Evolutionary conservation across 1,140 invertebrate species (phyloP).

Genomic region (Augochlora pura): DNA sequence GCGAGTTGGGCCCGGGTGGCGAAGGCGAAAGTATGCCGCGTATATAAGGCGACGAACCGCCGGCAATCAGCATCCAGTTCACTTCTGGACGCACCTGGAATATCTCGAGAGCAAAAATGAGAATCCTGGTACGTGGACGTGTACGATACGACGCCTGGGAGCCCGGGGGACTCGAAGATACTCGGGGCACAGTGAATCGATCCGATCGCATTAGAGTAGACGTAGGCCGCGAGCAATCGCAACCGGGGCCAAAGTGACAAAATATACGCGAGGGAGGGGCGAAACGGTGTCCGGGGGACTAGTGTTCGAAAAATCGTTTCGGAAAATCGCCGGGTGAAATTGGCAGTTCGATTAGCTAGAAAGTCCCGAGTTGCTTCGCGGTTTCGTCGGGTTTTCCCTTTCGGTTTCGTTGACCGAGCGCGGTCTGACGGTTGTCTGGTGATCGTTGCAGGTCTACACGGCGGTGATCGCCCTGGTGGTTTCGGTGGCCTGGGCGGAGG

Average conservation of each 20-base stretch:
- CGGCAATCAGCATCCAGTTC: constrained; percentile 86
- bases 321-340: too few relatives aligned
- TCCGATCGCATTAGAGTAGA: too few relatives aligned
- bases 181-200: too few relatives aligned
- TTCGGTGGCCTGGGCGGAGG: constrained; percentile 83
- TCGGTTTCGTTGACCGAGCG: not conserved
- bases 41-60: constrained; percentile 83
- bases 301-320: not conserved
- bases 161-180: too few relatives aligned
- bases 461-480: constrained; percentile 87
- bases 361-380: not conserved
- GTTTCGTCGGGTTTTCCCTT: not conserved
- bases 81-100: constrained; percentile 84
- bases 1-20: constrained; percentile 65
- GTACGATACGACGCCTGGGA: too few relatives aligned
- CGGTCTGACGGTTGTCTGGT: constrained; percentile 15
- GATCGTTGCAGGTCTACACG: constrained; percentile 83
- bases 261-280: too few relatives aligned
- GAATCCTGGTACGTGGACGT: constrained; percentile 76
- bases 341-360: not conserved
- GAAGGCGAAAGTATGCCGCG: constrained; percentile 81
- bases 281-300: too few relatives aligned
- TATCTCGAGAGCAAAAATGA: constrained; percentile 78
- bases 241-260: too few relatives aligned
- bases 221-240: too few relatives aligned